A percentile compares a stretch with the other conserved stretches of the same genome.
Evolutionary conservation across 2,797 vertebrate genomes (phyloP).

Genomic region (Lagodon rhomboides): DNA sequence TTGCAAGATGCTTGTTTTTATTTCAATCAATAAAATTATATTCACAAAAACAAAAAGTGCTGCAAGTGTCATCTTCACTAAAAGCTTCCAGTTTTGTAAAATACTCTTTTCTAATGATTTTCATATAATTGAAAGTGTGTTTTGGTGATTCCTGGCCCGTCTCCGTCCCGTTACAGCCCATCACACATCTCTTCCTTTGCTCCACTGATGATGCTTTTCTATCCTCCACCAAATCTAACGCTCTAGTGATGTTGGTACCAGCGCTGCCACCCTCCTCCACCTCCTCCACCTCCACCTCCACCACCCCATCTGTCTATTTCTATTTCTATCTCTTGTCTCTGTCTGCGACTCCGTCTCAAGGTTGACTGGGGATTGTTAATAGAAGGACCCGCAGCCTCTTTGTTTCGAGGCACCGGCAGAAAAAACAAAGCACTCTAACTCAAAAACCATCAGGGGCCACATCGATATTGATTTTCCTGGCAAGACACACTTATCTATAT

Average conservation of each 20-base stretch:
- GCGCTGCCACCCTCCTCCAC: constrained; percentile 30
- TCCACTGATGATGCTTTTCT: constrained; percentile 60
- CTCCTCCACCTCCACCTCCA: constrained; percentile 24
- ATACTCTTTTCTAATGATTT: constrained; percentile 28
- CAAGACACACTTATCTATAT: constrained; percentile 85
- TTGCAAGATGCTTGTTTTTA: constrained; percentile 35
- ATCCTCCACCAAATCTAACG: constrained; percentile 74
- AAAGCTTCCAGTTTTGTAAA: background rate
- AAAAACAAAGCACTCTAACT: constrained; percentile 81
- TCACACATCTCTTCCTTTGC: constrained; percentile 35
- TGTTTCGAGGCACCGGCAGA: constrained; percentile 72
- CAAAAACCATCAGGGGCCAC: constrained; percentile 81
- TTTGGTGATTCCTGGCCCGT: constrained; percentile 22
- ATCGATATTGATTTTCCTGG: constrained; percentile 88
- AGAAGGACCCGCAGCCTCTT: constrained; percentile 65
- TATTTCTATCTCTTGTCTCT: constrained; percentile 61
- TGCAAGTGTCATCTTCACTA: background rate
- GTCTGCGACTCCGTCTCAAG: constrained; percentile 66
- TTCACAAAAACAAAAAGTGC: constrained; percentile 3
- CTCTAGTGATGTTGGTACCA: constrained; percentile 64
- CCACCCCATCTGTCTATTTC: constrained; percentile 57
- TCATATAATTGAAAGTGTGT: constrained; percentile 49
- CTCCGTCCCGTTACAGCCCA: constrained; percentile 33
- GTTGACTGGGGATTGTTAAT: constrained; percentile 76
- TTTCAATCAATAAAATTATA: constrained; percentile 64